Base-by-base conservation (phyloP, 2,113 vertebrate genomes). In the Dromiciops gliroides region DNA sequence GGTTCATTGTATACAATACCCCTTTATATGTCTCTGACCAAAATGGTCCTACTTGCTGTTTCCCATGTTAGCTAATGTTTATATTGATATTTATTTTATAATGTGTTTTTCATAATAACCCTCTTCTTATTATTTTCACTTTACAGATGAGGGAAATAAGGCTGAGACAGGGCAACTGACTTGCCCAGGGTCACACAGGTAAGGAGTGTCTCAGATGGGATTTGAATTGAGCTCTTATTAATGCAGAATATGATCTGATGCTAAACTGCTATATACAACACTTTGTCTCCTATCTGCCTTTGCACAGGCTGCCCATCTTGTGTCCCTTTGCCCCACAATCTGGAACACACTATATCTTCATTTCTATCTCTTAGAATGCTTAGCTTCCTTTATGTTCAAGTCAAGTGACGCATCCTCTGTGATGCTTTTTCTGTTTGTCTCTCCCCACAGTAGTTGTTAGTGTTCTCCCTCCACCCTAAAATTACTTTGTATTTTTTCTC, bases 81-180 rank as follows among this genome's bases (percentile, higher is more conserved):
- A 9, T 67, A 89, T 89, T 48, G 90, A 89, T 56, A 51, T 49
- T 1, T 37, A 53, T 53, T 91, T 96, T 92, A 75, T 52, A 92
- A 26, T 53, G 91, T 47, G 44, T 95, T 52, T n/a, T 49, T 94
- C 53, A 95, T 90, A 93, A 83, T 92, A 95, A 48, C 14, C 44
- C 93, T 24, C 16, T 12, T 28, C 93, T 53, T 92, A 48, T 49
- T 93, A 90, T 26, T 3, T 44, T 22, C 51, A 47, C 67, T 75
- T 96, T 91, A 50, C 50, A 6, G 48, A 31, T 37, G 47, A 89
- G 24, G n/a, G 92, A 89, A 48, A 56, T 25, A 67, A 94, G 52
- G 3, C 48, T 94, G 7, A 75, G 90, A 48, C 16, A 56, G 25
- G 48, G 89, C 44, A 83, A 7, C 16, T 83, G 67, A 83, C 37